Conservation (phyloP, 2,113 vertebrate species). For the Dicaeum eximium region DNA sequence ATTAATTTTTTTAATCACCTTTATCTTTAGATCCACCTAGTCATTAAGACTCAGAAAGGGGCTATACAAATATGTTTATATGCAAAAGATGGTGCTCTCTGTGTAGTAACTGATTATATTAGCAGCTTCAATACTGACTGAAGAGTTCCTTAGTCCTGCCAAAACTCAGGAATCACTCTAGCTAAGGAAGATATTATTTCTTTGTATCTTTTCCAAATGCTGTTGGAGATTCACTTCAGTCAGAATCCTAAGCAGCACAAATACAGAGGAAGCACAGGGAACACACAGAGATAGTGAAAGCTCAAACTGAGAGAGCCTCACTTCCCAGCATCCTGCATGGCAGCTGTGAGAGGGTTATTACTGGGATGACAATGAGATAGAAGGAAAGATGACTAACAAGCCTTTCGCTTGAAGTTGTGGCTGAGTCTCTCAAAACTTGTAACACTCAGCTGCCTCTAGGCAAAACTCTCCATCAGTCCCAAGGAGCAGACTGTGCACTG, state of each 20-base stretch:
- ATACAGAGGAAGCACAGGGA: background rate
- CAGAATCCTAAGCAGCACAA: background rate
- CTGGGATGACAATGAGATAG: background rate
- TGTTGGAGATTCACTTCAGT: background rate
- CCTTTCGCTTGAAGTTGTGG: background rate
- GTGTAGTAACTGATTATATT: background rate
- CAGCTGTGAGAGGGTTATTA: background rate
- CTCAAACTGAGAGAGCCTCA: background rate
- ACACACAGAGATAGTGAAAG: background rate
- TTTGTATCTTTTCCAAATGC: background rate
- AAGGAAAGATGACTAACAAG: conserved; percentile 37
- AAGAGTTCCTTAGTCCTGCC: background rate
- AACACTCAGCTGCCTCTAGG: background rate
- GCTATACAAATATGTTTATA: background rate
- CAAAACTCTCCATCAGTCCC: background rate
- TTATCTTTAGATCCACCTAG: background rate
- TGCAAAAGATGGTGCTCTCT: background rate
- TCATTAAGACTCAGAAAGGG: background rate
- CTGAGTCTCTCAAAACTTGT: background rate
- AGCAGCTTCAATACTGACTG: background rate
- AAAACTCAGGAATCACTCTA: background rate
- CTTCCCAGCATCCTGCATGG: background rate
- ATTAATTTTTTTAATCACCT: background rate
- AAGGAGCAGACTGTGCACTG: background rate
- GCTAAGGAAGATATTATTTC: background rate